Evolutionary conservation across 2,797 vertebrate species (phyloP).

Genomic region (Diplodus sargus): DNA sequence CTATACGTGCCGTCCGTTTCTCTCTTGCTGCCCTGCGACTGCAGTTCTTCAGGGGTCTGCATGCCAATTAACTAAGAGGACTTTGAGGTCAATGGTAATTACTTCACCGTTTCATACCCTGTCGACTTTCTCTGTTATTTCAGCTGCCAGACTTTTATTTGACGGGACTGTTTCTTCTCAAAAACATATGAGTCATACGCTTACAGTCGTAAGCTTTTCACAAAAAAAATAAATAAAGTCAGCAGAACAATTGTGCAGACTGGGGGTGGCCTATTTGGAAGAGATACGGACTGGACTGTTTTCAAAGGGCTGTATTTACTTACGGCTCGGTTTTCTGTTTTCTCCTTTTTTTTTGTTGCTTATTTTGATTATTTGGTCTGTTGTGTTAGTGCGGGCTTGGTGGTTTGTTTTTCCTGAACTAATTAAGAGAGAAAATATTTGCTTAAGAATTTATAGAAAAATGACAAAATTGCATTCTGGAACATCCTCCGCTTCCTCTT

Average conservation of each 20-base stretch:
- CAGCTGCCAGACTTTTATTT: slow-evolving; percentile 17
- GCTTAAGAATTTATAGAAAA: slow-evolving; percentile 34
- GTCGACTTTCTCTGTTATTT: neutral
- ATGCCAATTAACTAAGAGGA: slow-evolving; percentile 64
- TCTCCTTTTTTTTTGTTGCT: neutral
- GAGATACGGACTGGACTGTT: slow-evolving; percentile 25
- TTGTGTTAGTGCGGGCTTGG: neutral
- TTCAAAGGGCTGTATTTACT: slow-evolving; percentile 16
- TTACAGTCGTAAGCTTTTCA: slow-evolving; percentile 14
- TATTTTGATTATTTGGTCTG: slow-evolving; percentile 4
- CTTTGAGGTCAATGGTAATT: slow-evolving; percentile 73
- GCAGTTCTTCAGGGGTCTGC: slow-evolving; percentile 51
- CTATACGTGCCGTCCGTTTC: slow-evolving; percentile 22
- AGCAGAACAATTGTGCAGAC: slow-evolving; percentile 50
- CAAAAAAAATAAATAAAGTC: slow-evolving; percentile 17
- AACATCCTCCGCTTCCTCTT: slow-evolving; percentile 19
- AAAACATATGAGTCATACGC: slow-evolving; percentile 54
- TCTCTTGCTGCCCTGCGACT: slow-evolving; percentile 9
- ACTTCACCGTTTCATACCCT: slow-evolving; percentile 41
- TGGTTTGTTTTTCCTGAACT: neutral
- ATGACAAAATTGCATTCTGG: neutral
- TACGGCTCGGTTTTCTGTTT: slow-evolving; percentile 18
- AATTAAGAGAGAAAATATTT: slow-evolving; percentile 38
- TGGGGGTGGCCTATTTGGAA: slow-evolving; percentile 36
- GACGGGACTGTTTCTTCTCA: slow-evolving; percentile 24